phyloP scores from a whole-genome alignment of 1,140 invertebrate genomes.

The Helicoverpa armigera region DNA sequence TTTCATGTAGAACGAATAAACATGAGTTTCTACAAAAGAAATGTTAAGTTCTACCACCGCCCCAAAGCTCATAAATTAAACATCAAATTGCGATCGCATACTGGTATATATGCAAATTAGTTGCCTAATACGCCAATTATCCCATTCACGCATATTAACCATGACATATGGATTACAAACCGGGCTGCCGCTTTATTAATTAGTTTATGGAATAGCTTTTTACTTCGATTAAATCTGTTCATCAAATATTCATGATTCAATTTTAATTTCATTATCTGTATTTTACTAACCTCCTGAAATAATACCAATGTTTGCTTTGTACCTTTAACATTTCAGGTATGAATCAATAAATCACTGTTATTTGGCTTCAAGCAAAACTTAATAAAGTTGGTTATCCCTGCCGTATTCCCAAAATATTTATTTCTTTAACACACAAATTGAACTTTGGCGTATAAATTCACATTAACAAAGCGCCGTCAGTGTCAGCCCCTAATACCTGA shows the following conservation, averaged over 20 bases:
- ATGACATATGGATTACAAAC: constrained; percentile 5
- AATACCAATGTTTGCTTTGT: no score
- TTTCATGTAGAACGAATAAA: background rate
- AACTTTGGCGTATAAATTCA: no score
- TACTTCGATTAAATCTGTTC: background rate
- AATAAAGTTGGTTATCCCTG: no score
- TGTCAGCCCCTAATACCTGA: constrained; percentile 7
- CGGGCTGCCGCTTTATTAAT: background rate
- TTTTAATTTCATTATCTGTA: no score
- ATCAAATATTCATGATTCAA: no score
- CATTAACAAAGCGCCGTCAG: background rate
- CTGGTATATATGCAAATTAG: constrained; percentile 6
- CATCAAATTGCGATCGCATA: background rate
- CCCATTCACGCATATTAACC: constrained; percentile 12
- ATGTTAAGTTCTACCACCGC: no score
- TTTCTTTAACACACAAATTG: no score
- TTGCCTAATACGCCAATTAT: constrained; percentile 27
- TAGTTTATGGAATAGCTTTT: background rate
- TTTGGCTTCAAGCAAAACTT: no score
- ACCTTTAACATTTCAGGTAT: no score
- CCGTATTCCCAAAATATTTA: no score
- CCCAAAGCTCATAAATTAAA: background rate
- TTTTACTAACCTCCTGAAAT: no score
- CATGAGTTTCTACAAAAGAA: background rate
- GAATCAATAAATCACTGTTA: no score